phyloP scores from a whole-genome alignment of 2,797 vertebrate genomes.

The Coregonus sp. region DNA sequence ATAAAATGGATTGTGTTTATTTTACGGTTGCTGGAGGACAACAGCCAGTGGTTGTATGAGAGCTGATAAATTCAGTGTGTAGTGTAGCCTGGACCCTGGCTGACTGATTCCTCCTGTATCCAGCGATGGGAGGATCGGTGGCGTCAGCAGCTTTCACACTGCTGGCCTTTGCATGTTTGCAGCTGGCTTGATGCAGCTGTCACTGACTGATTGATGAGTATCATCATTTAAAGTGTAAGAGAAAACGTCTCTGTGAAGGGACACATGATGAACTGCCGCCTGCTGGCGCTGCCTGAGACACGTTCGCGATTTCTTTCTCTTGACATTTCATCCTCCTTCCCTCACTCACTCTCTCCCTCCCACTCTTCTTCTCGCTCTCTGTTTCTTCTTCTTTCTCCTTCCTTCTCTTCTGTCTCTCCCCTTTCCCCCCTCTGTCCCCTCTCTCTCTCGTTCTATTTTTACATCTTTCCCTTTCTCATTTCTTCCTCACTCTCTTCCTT shows the following conservation, averaged over 20 bases:
- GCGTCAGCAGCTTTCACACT: conserved; percentile 94
- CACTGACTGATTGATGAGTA: conserved; percentile 91
- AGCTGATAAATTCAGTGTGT: conserved; percentile 73
- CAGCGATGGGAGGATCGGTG: conserved; percentile 84
- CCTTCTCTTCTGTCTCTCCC: conserved; percentile 34
- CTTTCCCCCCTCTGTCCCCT: conserved; percentile 48
- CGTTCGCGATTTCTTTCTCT: conserved; percentile 77
- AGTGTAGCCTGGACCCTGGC: neutral
- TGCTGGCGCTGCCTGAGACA: conserved; percentile 83
- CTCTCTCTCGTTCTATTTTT: conserved; percentile 55
- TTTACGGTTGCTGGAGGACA: conserved; percentile 58
- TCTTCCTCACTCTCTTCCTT: neutral
- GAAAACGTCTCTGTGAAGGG: conserved; percentile 89
- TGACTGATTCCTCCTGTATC: conserved; percentile 81
- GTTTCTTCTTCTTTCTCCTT: conserved; percentile 35
- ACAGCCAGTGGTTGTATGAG: conserved; percentile 46
- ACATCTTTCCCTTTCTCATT: conserved; percentile 53
- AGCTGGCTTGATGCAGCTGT: conserved; percentile 95
- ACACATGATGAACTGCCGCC: conserved; percentile 89
- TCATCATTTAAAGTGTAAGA: conserved; percentile 98
- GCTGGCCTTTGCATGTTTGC: conserved; percentile 92
- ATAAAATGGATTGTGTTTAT: conserved; percentile 69
- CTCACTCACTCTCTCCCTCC: conserved; percentile 21
- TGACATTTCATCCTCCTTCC: conserved; percentile 24
- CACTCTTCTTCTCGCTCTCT: conserved; percentile 51